Evolutionary conservation across 2,797 vertebrate species (phyloP), one percentile per base, ranked within the genome.

Genomic region (Sparidentex hasta): DNA sequence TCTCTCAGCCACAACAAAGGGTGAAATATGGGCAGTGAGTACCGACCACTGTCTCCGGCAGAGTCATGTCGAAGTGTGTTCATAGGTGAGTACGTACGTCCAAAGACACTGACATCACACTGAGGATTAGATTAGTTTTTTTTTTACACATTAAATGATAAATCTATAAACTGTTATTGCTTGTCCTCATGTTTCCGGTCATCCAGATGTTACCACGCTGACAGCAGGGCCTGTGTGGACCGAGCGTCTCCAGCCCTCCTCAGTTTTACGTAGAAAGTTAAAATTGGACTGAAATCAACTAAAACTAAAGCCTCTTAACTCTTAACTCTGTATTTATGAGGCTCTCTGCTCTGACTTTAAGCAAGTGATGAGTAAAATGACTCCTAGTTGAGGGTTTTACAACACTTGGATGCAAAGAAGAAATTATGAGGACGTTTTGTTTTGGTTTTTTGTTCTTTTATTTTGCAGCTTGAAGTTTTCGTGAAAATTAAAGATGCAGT

Each of bases 1-100:
- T 62, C 54, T 81, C 59, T 62, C 61, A 81, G 62, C 47, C 75
- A 66, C 73, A 87, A 70, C 75, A 86, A 54, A 80, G 65, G 90
- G 56, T 62, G 76, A 90, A 84, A 76, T 33, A 94, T 92, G 90
- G 84, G 85, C 65, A 92, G 76, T 48, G 44, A 65, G 54, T 93
- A 83, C 74, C 83, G 87, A 63, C 68, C 74, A 66, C 86, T 92
- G 68, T 90, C 90, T 82, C 64, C 79, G 65, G 57, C 86, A 84
- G 61, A 74, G 20, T 58, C 77, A 3, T 80, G 74, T 82, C 88
- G 43, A 76, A 71, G 83, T 76, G 62, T 84, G 1, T 67, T 81
- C 55, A 74, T 74, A 29, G 93, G 93, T 94, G 90, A 47, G 93
- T 94, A 13, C 55, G 29, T 33, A 27, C 29, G 29, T 33, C 29